Evolutionary conservation across 2,113 vertebrate species (phyloP), one percentile per base, ranked within the genome.

Genomic region (Cathartes aura): DNA sequence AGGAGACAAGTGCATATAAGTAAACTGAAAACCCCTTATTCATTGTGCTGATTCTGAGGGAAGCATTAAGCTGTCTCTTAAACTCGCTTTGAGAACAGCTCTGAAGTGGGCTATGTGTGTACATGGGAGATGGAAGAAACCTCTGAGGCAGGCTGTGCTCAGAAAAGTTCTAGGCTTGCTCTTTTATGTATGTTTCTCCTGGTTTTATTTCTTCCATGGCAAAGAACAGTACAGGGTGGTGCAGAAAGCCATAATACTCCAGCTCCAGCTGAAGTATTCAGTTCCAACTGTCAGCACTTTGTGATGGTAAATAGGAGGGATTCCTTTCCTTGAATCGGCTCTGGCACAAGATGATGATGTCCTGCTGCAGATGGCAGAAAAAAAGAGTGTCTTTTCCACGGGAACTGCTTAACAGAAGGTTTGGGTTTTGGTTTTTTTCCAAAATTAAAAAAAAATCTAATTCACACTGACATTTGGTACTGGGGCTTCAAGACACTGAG

Each of bases 391-490:
- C 24, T 64, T 30, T 68, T 82, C 29, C 7, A 30, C 42, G 5
- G 50, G 4, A 59, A 80, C 11, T 70, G 8, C n/a, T 89, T 71
- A 53, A 62, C 12, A 76, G 32, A 34, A 70, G 9, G 15, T 2
- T 60, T 81, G 36, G 15, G 3, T 70, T 74, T 10, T 0, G 5
- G 2, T 3, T 42, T 15, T 24, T 20, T 36, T 30, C 2, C 13
- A 12, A 84, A 67, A 47, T 6, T 42, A 18, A 9, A 8, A 30
- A 82, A 79, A 70, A 55, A 50, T 29, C 8, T 59, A 59, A 72
- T 75, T 72, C 11, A 73, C 20, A 64, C 5, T 50, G 48, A 50
- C 7, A 56, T 38, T 60, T 8, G 2, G 5, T 50, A 63, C 9
- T 34, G 7, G 4, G 2, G 4, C 67, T 62, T 89, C n/a, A 79